Base-by-base conservation (phyloP, 2,113 vertebrate species). In the Oncorhynchus mykiss region DNA sequence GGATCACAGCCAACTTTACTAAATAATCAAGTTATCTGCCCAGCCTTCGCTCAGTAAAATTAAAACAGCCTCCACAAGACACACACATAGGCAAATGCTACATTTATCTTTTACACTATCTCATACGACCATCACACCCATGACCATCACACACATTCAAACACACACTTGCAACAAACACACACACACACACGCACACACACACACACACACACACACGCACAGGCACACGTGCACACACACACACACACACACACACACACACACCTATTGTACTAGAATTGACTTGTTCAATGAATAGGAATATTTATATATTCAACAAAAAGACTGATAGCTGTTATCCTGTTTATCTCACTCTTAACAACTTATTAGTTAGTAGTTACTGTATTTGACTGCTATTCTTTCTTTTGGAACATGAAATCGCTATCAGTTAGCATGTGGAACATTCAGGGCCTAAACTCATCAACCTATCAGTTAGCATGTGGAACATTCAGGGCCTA, bases 1-100 rank as follows among this genome's bases (percentile, higher is more conserved):
- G 81, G 78, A 83, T 88, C 82, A 83, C 83, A 84, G 80, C 86
- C 83, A 76, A 75, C 80, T 83, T 85, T 76, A 78, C 78, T 80
- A 84, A 82, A 77, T 82, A 86, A 84, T 86, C 67, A 49, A 79
- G 72, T 75, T 67, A 80, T 83, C 78, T 81, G 70, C 2, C 49
- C 7, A 71, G 75, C 79, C 65, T 49, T 68, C 73, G 25, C 78
- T 76, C 22, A 1, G 59, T 4, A 29, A 31, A 34, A 18, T 74
- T 77, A 49, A 75, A 12, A 54, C 48, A 39, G 24, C 48, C 70
- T 14, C 34, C 22, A 66, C 64, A 29, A 24, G 64, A 73, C 49
- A 22, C 31, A 24, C 31, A 14, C 72, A 66, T 29, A 27, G 22
- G 22, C 45, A 48, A 48, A 48, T 48, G 45, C 45, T 12, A 24